Evolutionary conservation across 1,140 invertebrate genomes (phyloP).

Genomic region (Nixonia krombeini): DNA sequence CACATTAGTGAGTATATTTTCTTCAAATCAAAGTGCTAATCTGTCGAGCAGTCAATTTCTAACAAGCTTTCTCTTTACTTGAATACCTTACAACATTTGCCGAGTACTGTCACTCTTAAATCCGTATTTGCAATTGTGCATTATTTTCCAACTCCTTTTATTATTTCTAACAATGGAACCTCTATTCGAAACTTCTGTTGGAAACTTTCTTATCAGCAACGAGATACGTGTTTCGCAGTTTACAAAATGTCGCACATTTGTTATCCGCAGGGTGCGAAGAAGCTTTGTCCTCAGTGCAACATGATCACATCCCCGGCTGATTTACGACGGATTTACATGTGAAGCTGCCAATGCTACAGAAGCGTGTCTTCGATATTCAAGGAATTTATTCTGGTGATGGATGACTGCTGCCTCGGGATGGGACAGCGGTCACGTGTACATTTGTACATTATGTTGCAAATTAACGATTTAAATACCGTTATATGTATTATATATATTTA

Average conservation of each 20-base stretch:
- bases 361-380: slow-evolving; percentile 47
- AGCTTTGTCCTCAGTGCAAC: slow-evolving; percentile 95
- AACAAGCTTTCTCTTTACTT: too few relatives aligned
- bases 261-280: slow-evolving; percentile 85
- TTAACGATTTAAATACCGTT: slow-evolving; percentile 62
- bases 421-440: slow-evolving; percentile 54
- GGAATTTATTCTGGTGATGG: slow-evolving; percentile 49
- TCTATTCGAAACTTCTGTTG: too few relatives aligned
- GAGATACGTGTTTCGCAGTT: too few relatives aligned
- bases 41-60: too few relatives aligned
- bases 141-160: too few relatives aligned
- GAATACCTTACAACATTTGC: too few relatives aligned
- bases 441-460: slow-evolving; percentile 69
- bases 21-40: not conserved
- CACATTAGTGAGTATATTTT: slow-evolving; percentile 77
- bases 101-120: too few relatives aligned
- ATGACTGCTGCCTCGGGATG: slow-evolving; percentile 30
- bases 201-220: too few relatives aligned
- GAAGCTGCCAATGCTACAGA: slow-evolving; percentile 59
- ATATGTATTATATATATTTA: slow-evolving; percentile 54
- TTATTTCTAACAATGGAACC: too few relatives aligned
- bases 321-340: slow-evolving; percentile 91
- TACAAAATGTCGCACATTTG: slow-evolving; percentile 16
- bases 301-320: slow-evolving; percentile 92
- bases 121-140: too few relatives aligned